These are phyloP conservation scores for Chrysina gloriosa DNA, from an alignment of 2,888 invertebrate genomes.

Conservation along the genomic window DNA sequence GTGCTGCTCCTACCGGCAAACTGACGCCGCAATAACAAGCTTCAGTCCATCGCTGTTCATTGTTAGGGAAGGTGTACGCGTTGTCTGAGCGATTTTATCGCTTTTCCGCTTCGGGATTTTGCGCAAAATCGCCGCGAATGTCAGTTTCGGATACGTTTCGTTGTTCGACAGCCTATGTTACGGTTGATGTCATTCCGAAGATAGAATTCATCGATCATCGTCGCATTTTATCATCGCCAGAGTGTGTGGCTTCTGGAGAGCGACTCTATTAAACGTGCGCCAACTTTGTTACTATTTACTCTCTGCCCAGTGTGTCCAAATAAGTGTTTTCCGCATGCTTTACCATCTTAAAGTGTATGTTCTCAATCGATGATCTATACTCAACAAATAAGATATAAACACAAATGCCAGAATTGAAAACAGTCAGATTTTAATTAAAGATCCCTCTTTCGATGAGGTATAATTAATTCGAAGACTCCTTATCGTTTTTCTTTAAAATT, in stretches of 20 bases:
- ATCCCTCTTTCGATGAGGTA: too few species aligned
- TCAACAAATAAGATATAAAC: neutral
- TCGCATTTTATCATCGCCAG: neutral
- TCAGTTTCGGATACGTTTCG: neutral
- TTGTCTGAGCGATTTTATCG: slow-evolving; percentile 6
- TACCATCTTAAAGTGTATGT: neutral
- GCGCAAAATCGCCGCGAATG: slow-evolving; percentile 2
- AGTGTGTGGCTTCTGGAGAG: neutral
- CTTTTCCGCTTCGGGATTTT: slow-evolving; percentile 17
- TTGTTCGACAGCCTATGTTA: too few species aligned
- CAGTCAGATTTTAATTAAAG: too few species aligned
- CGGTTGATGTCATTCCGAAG: too few species aligned
- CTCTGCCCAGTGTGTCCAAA: neutral
- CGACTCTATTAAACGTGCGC: too few species aligned
- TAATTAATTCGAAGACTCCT: too few species aligned
- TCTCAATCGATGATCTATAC: neutral
- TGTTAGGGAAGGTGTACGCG: slow-evolving; percentile 36
- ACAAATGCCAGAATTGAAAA: neutral
- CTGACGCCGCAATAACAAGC: slow-evolving; percentile 44
- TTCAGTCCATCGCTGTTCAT: slow-evolving; percentile 47
- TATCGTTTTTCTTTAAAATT: too few species aligned
- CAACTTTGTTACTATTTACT: neutral
- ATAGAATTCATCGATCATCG: too few species aligned
- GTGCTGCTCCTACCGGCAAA: slow-evolving; percentile 46
- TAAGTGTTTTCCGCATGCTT: neutral